Evolutionary conservation across 1,140 invertebrate genomes (phyloP).

Genomic region (Aphidius gifuensis): DNA sequence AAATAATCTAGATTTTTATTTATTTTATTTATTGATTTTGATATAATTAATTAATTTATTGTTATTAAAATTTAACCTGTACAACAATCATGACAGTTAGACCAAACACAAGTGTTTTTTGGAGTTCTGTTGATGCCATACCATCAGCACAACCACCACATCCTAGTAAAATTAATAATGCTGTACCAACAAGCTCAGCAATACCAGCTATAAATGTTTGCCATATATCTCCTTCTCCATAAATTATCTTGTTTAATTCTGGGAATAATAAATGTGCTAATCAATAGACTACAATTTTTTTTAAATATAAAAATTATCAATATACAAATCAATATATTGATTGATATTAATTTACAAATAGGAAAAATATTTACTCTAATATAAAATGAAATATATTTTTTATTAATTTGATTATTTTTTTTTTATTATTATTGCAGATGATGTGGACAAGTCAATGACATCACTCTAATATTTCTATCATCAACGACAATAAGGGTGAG

Average conservation of each 20-base stretch:
- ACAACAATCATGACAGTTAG: slow-evolving; percentile 66
- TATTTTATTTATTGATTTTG: not conserved
- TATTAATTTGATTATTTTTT: no score
- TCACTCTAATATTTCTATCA: no score
- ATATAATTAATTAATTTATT: not conserved
- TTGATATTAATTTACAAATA: not conserved
- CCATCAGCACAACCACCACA: slow-evolving; percentile 64
- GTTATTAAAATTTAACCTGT: slow-evolving; percentile 52
- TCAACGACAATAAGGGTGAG: no score
- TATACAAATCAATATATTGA: not conserved
- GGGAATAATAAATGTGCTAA: slow-evolving; percentile 16
- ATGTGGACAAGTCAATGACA: no score
- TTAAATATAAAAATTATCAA: not conserved
- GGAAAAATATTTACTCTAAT: not conserved
- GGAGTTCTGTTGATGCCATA: slow-evolving; percentile 52
- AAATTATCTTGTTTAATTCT: slow-evolving; percentile 35
- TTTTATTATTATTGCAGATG: no score
- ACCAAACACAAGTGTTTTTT: slow-evolving; percentile 66
- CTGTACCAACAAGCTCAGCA: slow-evolving; percentile 71
- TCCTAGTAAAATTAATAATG: slow-evolving; percentile 70
- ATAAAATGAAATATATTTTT: no score
- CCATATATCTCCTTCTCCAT: slow-evolving; percentile 29
- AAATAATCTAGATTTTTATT: not conserved
- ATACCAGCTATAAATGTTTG: slow-evolving; percentile 27
- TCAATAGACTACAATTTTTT: not conserved